Evolutionary conservation across 1,140 invertebrate genomes (phyloP).

Genomic region (Prorops nasuta): DNA sequence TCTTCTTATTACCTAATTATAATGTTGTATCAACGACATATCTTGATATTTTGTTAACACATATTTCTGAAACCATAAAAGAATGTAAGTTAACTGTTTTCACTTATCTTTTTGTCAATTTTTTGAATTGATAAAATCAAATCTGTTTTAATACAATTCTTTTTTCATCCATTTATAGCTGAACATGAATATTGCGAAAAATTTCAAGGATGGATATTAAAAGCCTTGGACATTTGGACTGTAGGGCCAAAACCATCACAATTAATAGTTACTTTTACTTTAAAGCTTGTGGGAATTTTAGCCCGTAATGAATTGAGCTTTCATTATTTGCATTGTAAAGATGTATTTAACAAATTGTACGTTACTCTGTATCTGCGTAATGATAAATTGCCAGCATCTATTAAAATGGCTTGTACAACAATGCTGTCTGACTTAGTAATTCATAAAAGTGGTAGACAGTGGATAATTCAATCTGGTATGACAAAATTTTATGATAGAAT

Average conservation of each 20-base stretch:
- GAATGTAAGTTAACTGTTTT: slow-evolving; percentile 33
- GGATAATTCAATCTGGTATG: slow-evolving; percentile 54
- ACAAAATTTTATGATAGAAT: slow-evolving; percentile 9
- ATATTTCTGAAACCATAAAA: slow-evolving; percentile 36
- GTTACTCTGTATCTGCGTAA: slow-evolving; percentile 37
- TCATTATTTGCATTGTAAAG: slow-evolving; percentile 33
- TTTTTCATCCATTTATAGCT: not conserved
- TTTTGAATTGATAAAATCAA: not conserved
- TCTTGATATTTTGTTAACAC: slow-evolving; percentile 47
- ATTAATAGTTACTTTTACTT: slow-evolving; percentile 48
- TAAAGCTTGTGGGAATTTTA: slow-evolving; percentile 53
- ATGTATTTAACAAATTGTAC: slow-evolving; percentile 48
- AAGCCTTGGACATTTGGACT: slow-evolving; percentile 40
- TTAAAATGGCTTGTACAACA: slow-evolving; percentile 64
- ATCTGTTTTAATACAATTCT: not conserved
- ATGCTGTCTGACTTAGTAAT: slow-evolving; percentile 57
- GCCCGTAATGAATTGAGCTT: slow-evolving; percentile 49
- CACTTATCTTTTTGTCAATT: not conserved
- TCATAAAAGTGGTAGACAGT: slow-evolving; percentile 59
- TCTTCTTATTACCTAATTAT: slow-evolving; percentile 48
- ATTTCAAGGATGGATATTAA: slow-evolving; percentile 40
- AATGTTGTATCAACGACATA: slow-evolving; percentile 45
- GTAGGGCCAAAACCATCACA: slow-evolving; percentile 40
- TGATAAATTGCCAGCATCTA: slow-evolving; percentile 49
- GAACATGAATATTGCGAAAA: slow-evolving; percentile 20